Conservation (phyloP, 1,140 invertebrate genomes). For the Diabrotica undecimpunctata region DNA sequence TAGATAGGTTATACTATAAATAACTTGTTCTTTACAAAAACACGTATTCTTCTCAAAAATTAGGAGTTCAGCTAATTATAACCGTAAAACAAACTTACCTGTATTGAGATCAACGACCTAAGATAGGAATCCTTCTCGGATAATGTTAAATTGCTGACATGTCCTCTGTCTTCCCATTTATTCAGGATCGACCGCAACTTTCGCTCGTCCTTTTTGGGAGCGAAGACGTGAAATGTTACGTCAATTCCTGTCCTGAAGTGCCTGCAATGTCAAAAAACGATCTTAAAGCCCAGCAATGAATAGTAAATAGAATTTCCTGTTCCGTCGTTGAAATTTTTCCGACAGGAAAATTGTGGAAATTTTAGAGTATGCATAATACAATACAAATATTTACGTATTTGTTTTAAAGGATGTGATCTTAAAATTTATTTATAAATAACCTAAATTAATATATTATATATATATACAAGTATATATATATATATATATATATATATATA, state of each 20-base stretch:
- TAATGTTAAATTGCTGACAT: constrained; percentile 61
- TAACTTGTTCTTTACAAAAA: too few relatives aligned
- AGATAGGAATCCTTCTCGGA: constrained; percentile 43
- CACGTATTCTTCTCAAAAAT: too few relatives aligned
- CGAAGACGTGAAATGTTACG: constrained; percentile 62
- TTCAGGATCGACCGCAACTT: constrained; percentile 60
- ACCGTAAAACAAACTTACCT: constrained; percentile 24
- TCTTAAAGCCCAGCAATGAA: constrained; percentile 4
- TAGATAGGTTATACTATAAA: too few relatives aligned
- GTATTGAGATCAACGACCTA: constrained; percentile 29
- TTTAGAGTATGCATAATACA: too few relatives aligned
- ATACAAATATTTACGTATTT: too few relatives aligned
- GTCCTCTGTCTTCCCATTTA: constrained; percentile 58
- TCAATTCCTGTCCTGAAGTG: constrained; percentile 54
- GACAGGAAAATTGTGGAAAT: neutral
- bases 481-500: too few relatives aligned
- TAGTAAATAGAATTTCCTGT: constrained; percentile 4
- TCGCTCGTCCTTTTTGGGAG: constrained; percentile 56
- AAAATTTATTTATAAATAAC: too few relatives aligned
- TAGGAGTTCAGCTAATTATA: too few relatives aligned
- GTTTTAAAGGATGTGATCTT: too few relatives aligned
- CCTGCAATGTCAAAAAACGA: constrained; percentile 35
- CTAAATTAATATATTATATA: too few relatives aligned
- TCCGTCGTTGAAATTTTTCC: neutral
- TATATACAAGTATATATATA: too few relatives aligned